Base-by-base conservation (phyloP, 1,140 invertebrate species). In the Drosophila sproati region DNA sequence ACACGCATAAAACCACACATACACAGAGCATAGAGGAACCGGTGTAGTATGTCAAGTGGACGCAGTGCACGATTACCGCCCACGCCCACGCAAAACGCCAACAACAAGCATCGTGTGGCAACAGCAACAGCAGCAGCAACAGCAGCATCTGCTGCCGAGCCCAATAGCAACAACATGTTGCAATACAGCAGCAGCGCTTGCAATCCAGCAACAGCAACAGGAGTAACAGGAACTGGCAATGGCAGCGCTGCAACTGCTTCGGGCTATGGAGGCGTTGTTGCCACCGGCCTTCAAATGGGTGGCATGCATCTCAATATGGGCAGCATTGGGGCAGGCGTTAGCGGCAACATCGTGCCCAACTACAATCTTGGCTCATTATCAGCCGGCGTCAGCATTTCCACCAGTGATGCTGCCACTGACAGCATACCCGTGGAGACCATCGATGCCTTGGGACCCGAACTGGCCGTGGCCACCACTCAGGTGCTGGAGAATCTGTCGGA, bases 11-110 rank as follows among this genome's bases (percentile, higher is more conserved):
- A 63, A 7, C 35, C 41, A 34, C 28, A n/a, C 39, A 12, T 39
- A 43, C 10, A 67, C 32, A 51, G 66, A 35, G 55, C 20, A 59
- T 32, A 55, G n/a, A 47, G 69, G 67, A 82, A 83, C 50, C 51
- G 55, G 73, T 77, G 60, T 88, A 88, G 85, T 82, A 92, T 92
- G 91, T 91, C 92, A 85, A 93, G 92, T 87, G 92, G 92, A 78
- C 92, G 92, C 63, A 92, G 92, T 62, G 92, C 92, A 72, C 80
- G 92, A 51, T 80, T 93, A 47, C 92, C 92, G 69, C 87, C 92
- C 64, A 92, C 92, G 64, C 91, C 92, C 80, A 92, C 87, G 68
- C 91, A 92, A 20, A 88, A 75, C 77, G 80, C 79, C 71, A 87
- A 91, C 77, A 85, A 78, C 68, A 86, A 82, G 54, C 75, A 86